Base-by-base conservation (phyloP, 2,888 invertebrate species). In the Spialia ferax region DNA sequence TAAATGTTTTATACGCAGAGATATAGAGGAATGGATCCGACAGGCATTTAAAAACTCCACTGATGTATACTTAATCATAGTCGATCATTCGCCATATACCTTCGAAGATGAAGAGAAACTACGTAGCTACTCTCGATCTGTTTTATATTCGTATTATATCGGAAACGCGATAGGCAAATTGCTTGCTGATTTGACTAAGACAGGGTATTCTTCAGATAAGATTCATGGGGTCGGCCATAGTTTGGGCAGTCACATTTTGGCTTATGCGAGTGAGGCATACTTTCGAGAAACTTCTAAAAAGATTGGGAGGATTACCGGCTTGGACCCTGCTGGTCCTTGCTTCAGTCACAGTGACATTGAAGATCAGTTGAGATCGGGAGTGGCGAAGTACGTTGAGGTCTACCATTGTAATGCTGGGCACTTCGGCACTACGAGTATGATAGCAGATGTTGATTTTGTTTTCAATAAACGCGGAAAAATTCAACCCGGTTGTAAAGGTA, bases 361-460 rank as follows among this genome's bases (percentile, higher is more conserved):
- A 18, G 78, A 82, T n/a, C 78, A 89, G 61, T 73, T 94, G 4
- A 82, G 86, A 62, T 79, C 81, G 20, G 79, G 81, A 2, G 92
- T 92, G 69, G 94, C 93, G 1, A 72, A 79, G 6, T 89, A 91
- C 72, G 94, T 94, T 1, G 93, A 93, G 74, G 83, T 86, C 1
- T 80, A 91, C 59, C 94, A 94, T 74, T 94, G 93, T 7, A 89
- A 89, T 71, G 87, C 84, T 42, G 91, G 88, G 1, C 78, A 79
- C 23, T 74, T 87, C n/a, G 88, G 86, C n/a, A 82, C 84, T 60
- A 80, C 75, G 13, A 76, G 76, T 64, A 81, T 82, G 0, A 71
- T 89, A 20, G 93, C 89, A 1, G 87, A 88, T 66, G 78, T 83
- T 13, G 94, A 94, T 77, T 91, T 93, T 74, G 93, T 85, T 75